Evolutionary conservation across 2,113 vertebrate species (phyloP).

Genomic region (Ptyas mucosa): DNA sequence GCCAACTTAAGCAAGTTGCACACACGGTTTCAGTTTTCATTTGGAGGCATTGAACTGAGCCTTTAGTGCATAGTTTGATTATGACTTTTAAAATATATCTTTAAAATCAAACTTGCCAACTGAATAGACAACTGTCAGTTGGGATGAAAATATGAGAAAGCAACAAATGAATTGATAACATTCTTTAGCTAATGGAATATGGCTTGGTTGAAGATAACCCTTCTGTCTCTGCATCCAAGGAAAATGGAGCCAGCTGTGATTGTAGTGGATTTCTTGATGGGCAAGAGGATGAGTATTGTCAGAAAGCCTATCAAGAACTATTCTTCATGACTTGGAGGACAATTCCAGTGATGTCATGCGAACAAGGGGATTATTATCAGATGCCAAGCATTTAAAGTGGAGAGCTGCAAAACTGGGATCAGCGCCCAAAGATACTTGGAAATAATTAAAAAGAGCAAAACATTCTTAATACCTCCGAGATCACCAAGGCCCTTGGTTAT

Average conservation of each 20-base stretch:
- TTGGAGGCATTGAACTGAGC: neutral
- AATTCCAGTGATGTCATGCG: neutral
- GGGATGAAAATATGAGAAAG: neutral
- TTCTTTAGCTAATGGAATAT: too few species aligned
- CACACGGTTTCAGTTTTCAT: too few species aligned
- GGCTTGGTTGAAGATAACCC: neutral
- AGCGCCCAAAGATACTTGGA: conserved; percentile 11
- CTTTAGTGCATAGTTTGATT: neutral
- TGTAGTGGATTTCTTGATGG: neutral
- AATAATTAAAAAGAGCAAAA: conserved; percentile 37
- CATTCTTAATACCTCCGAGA: conserved; percentile 20
- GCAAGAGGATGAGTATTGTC: neutral
- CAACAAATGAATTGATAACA: neutral
- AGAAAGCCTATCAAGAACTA: neutral
- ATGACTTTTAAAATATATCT: neutral
- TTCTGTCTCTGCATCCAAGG: neutral
- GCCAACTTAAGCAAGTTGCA: too few species aligned
- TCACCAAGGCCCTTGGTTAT: conserved; percentile 22
- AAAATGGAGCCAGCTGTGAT: neutral
- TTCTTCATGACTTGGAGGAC: neutral
- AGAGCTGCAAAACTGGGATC: neutral
- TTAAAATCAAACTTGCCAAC: neutral
- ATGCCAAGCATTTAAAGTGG: conserved; percentile 14
- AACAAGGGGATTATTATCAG: conserved; percentile 13
- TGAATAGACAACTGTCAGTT: neutral